phyloP scores from a whole-genome alignment of 2,113 vertebrate genomes.

The Vulpes ferrilata region DNA sequence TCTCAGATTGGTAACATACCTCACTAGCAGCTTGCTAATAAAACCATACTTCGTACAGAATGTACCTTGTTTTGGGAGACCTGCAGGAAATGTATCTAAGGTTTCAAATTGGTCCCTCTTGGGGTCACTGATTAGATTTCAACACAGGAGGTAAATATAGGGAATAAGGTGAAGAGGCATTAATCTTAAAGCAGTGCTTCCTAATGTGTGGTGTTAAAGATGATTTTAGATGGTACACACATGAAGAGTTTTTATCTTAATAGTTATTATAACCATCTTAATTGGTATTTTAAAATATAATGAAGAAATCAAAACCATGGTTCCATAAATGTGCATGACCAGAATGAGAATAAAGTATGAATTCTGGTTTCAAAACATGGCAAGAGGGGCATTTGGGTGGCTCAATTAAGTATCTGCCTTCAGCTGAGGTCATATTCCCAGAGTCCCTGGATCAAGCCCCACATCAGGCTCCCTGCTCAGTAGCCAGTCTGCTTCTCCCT shows the following conservation, averaged over 20 bases:
- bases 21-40: conserved; percentile 19
- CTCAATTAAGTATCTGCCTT: no score
- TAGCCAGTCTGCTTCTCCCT: no score
- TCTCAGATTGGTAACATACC: conserved; percentile 60
- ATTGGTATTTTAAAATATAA: conserved; percentile 19
- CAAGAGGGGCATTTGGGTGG: not conserved
- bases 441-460: no score
- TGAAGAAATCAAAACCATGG: conserved; percentile 1
- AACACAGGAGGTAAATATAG: conserved; percentile 6
- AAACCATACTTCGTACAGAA: conserved; percentile 67
- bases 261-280: not conserved
- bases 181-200: not conserved
- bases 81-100: conserved; percentile 48
- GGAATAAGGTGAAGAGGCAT: not conserved
- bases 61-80: conserved; percentile 69
- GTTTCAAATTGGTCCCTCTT: conserved; percentile 65
- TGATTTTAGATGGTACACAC: not conserved
- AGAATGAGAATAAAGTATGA: not conserved
- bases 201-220: not conserved
- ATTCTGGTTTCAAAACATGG: not conserved
- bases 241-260: conserved; percentile 34
- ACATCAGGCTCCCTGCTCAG: no score
- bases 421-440: no score
- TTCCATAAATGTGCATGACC: conserved; percentile 22
- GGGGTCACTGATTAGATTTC: conserved; percentile 61